Base-by-base conservation (phyloP, 2,797 vertebrate species). In the Danio jaintianensis region DNA sequence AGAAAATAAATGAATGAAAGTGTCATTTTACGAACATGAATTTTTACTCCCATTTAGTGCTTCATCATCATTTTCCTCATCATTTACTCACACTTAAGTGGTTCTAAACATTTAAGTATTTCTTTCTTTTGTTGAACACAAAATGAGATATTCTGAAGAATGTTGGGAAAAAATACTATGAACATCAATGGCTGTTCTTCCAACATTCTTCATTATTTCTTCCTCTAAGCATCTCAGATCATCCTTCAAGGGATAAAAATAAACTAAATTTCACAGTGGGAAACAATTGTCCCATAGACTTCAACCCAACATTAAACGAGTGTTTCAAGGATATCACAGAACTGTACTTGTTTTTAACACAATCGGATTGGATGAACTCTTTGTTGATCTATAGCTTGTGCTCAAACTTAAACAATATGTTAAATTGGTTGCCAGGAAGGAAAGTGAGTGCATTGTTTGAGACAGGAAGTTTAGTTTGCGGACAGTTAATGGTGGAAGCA, bases 371-470 rank as follows among this genome's bases (percentile, higher is more conserved):
- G 1, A 7, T 13, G 16, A 36, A 56, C 3, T 13, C 62, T 43
- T 5, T 55, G 15, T 63, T 69, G 9, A 53, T 56, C 58, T 56
- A 18, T 52, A 80, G 22, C 38, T 45, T 6, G 5, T 52, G n/a
- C 18, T 71, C 15, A 0, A 38, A 18, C 50, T 11, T 55, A 63
- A 52, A 80, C 61, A 80, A 72, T 52, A 7, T 43, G 13, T 50
- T 53, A 1, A 52, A 71, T 72, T 79, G 62, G 62, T 72, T 55
- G 53, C 36, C 48, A 63, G 79, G 83, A 84, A 56, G 48, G 58
- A 67, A 20, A 76, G 87, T 87, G 89, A 85, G 82, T 22, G 22
- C 48, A 87, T 86, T 89, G 88, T 90, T 91, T 80, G 38, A 80
- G 83, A 82, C 78, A 87, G 89, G 90, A 90, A 88, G 86, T 81